A percentile compares a stretch with the other conserved stretches of the same genome.
Conservation (phyloP, 2,797 vertebrate species). For the Philypnodon macrostomus region DNA sequence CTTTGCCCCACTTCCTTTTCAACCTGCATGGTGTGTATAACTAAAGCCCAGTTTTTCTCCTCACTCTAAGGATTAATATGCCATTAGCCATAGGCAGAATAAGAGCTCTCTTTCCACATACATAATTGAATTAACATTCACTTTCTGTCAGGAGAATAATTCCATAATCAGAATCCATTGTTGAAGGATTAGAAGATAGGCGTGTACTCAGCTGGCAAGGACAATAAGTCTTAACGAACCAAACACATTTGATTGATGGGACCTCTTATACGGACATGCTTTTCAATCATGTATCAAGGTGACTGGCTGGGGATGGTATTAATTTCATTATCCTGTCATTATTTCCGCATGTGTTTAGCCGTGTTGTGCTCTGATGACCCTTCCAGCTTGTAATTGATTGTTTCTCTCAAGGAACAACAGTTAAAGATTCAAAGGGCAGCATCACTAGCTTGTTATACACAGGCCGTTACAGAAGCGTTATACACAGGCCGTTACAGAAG, state of each 20-base stretch:
- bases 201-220: slow-evolving; percentile 39
- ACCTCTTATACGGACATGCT: slow-evolving; percentile 22
- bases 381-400: slow-evolving; percentile 39
- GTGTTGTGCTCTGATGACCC: slow-evolving; percentile 38
- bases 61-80: slow-evolving; percentile 48
- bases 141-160: slow-evolving; percentile 42
- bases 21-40: slow-evolving; percentile 37
- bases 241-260: slow-evolving; percentile 42
- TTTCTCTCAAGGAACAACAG: slow-evolving; percentile 33
- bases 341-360: slow-evolving; percentile 49
- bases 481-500: too few species aligned
- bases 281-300: slow-evolving; percentile 63
- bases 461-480: slow-evolving; percentile 6
- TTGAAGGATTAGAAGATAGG: slow-evolving; percentile 43
- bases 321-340: slow-evolving; percentile 58
- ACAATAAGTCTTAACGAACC: slow-evolving; percentile 34
- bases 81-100: slow-evolving; percentile 43
- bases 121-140: slow-evolving; percentile 60
- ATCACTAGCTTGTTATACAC: slow-evolving; percentile 13
- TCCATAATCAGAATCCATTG: slow-evolving; percentile 55
- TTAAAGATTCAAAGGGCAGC: slow-evolving; percentile 53
- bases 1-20: slow-evolving; percentile 19
- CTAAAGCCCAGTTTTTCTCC: slow-evolving; percentile 39
- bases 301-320: slow-evolving; percentile 48
- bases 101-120: slow-evolving; percentile 32